Conservation (phyloP, 2,797 vertebrate genomes). For the Melanotaenia parkinsoni region DNA sequence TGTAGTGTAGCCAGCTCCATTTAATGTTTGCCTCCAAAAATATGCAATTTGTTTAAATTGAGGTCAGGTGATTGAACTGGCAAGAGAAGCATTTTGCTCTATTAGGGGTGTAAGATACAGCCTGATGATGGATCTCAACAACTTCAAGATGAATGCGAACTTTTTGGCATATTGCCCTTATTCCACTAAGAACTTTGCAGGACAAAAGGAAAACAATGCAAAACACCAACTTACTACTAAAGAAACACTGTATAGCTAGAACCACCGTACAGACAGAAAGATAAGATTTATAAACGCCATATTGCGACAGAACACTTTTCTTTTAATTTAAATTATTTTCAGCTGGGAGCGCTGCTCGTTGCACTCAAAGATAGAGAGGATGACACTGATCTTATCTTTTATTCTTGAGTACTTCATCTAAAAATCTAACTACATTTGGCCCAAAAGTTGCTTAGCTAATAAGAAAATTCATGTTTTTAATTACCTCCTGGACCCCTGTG, state of each 20-base stretch:
- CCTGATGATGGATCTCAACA: slow-evolving; percentile 3
- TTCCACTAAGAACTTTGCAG: slow-evolving; percentile 6
- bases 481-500: slow-evolving; percentile 40
- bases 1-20: slow-evolving; percentile 14
- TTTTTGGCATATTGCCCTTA: slow-evolving; percentile 8
- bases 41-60: slow-evolving; percentile 11
- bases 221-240: too few relatives aligned
- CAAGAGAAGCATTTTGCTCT: not conserved
- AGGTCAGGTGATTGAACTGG: slow-evolving; percentile 10
- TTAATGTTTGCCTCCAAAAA: slow-evolving; percentile 15
- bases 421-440: slow-evolving; percentile 31
- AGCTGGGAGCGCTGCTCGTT: slow-evolving; percentile 44
- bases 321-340: slow-evolving; percentile 32
- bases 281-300: slow-evolving; percentile 8
- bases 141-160: not conserved
- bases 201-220: not conserved
- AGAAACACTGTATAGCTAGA: too few relatives aligned
- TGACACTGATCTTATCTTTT: slow-evolving; percentile 44
- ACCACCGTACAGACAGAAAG: too few relatives aligned
- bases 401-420: slow-evolving; percentile 23
- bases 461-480: slow-evolving; percentile 43
- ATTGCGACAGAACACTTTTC: slow-evolving; percentile 38
- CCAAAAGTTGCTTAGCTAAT: slow-evolving; percentile 54
- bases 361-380: slow-evolving; percentile 34
- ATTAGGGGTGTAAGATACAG: not conserved